Evolutionary conservation across 2,797 vertebrate species (phyloP), one percentile per base, ranked within the genome.

Genomic region (Scolopax rusticola): DNA sequence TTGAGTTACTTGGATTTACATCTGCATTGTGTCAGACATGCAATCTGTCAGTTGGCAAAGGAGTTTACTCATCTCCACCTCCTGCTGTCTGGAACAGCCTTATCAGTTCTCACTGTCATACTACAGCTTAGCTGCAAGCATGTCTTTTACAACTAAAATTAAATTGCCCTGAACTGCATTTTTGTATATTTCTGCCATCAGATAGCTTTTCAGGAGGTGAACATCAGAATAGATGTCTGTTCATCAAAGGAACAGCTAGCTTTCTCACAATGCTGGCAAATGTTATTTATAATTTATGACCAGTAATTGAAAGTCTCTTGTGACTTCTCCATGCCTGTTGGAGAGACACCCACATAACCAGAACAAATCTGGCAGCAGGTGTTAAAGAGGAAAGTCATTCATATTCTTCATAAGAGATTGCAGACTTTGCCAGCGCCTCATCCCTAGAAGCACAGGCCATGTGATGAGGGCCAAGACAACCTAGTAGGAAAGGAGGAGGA

Each of bases 11-110:
- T 89, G 84, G 68, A 71, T 95, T 95, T 97, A 48, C 86, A 96
- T 97, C 95, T 94, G 79, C 88, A 92, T 24, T 41, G 88, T 94
- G 92, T 97, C 91, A 96, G 95, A 97, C 90, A 1, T 30, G 50
- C 94, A 94, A 59, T 95, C 94, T 96, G 94, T 81, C 81, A 87
- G 78, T 93, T 95, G 91, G 94, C 88, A 82, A 78, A 94, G 61
- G 56, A 90, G 17, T 94, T 93, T 92, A 89, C 90, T 95, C 88
- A 57, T 93, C 90, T 93, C 83, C 63, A 90, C 77, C 90, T 94
- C 94, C 93, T 85, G 88, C 93, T 82, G 91, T 77, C 94, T 95
- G 85, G 68, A 93, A 69, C 80, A 90, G 91, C 67, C 86, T 94
- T 95, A 80, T 78, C 91, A 76, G 86, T 77, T 95, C 91, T 92